phyloP scores from a whole-genome alignment of 2,113 vertebrate species.

The Prolemur simus region DNA sequence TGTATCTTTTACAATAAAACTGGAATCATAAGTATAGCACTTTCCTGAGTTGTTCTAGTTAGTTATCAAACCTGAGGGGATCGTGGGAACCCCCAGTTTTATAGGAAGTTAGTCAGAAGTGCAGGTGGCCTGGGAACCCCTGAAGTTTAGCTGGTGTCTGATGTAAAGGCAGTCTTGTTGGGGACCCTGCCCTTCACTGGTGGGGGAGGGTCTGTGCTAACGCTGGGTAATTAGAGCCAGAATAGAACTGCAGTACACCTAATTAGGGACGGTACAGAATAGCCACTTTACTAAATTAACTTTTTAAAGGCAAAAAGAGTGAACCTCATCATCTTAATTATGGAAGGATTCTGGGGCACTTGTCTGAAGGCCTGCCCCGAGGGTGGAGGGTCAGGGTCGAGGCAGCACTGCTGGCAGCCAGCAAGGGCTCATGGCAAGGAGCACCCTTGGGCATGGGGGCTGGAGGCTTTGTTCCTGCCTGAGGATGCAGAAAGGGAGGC shows the following conservation, averaged over 20 bases:
- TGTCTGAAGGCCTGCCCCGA: background rate
- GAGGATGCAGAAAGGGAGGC: background rate
- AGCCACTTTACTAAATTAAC: background rate
- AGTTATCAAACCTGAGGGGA: background rate
- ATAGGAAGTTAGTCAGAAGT: background rate
- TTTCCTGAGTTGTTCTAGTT: background rate
- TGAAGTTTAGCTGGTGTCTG: background rate
- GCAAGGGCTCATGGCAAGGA: background rate
- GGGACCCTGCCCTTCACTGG: background rate
- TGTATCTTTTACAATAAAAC: background rate
- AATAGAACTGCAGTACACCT: background rate
- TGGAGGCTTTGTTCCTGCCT: background rate
- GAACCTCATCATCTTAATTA: background rate
- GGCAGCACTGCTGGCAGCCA: fast-evolving
- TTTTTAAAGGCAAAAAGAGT: background rate
- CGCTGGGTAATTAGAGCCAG: background rate
- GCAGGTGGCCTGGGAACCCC: background rate
- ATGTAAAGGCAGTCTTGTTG: background rate
- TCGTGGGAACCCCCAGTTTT: background rate
- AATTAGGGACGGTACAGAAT: background rate
- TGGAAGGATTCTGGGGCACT: background rate
- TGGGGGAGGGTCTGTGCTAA: background rate
- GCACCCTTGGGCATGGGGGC: fast-evolving
- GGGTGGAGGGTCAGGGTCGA: background rate
- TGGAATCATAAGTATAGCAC: background rate